These are phyloP conservation scores for Elachura formosa DNA, from an alignment of 2,113 vertebrate species.

Conservation along the genomic window DNA sequence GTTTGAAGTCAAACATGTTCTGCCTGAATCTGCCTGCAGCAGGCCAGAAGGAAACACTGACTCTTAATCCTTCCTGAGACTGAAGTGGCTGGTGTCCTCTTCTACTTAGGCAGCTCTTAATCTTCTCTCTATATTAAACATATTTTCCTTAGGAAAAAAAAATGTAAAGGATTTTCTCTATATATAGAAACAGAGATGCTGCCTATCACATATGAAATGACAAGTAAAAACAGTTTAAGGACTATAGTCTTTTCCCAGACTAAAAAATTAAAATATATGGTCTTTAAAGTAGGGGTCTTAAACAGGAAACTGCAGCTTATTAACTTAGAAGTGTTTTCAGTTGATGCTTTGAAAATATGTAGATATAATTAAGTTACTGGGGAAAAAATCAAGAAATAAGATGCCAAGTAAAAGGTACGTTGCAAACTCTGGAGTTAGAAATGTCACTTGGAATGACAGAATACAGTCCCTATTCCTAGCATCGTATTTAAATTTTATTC, in stretches of 20 bases:
- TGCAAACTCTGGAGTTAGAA: background rate
- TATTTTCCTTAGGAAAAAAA: background rate
- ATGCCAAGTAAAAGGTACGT: fast-evolving
- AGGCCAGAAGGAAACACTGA: background rate
- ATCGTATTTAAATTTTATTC: background rate
- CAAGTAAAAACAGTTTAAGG: background rate
- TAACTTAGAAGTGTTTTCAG: background rate
- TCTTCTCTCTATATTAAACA: background rate
- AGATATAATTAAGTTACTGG: background rate
- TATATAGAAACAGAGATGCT: background rate
- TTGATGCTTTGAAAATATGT: background rate
- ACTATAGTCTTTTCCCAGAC: background rate
- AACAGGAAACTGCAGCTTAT: background rate
- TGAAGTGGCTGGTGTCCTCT: background rate
- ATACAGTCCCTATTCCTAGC: background rate
- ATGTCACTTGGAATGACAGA: background rate
- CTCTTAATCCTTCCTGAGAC: background rate
- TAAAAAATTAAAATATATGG: too few species aligned
- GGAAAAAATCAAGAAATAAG: background rate
- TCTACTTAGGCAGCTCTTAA: background rate
- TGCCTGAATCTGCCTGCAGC: background rate
- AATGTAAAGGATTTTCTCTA: background rate
- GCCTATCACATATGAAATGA: background rate
- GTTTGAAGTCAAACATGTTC: background rate
- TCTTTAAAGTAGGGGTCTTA: background rate